These are phyloP conservation scores for Metopolophium dirhodum DNA, from an alignment of 1,140 invertebrate species.

Conservation along the genomic window DNA sequence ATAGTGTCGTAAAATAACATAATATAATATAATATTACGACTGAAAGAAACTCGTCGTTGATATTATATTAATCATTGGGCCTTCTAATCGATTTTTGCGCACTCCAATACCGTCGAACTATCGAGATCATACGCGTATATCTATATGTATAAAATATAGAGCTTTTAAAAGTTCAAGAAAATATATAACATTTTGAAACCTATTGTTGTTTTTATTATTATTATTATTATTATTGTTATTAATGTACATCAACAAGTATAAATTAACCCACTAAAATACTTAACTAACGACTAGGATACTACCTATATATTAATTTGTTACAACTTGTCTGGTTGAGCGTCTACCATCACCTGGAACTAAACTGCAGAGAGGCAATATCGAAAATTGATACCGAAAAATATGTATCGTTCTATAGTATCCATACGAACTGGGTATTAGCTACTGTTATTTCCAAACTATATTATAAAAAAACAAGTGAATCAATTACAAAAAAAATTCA, in stretches of 20 bases:
- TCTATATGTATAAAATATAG: background rate
- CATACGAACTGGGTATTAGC: background rate
- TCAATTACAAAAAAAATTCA: background rate
- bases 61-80: background rate
- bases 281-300: background rate
- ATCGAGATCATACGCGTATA: too few relatives aligned
- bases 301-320: background rate
- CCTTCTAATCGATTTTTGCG: too few relatives aligned
- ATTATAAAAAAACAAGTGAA: background rate
- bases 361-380: background rate
- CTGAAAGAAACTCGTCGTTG: background rate
- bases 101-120: too few relatives aligned
- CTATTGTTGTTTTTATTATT: background rate
- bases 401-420: background rate
- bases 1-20: background rate
- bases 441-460: background rate
- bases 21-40: background rate
- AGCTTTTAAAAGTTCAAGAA: background rate
- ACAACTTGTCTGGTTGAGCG: too few relatives aligned
- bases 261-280: background rate
- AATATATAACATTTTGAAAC: background rate
- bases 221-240: background rate
- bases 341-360: too few relatives aligned
- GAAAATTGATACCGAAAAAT: background rate
- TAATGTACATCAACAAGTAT: background rate